Evolutionary conservation across 2,888 invertebrate genomes (phyloP).

Genomic region (Capitulum mitella): DNA sequence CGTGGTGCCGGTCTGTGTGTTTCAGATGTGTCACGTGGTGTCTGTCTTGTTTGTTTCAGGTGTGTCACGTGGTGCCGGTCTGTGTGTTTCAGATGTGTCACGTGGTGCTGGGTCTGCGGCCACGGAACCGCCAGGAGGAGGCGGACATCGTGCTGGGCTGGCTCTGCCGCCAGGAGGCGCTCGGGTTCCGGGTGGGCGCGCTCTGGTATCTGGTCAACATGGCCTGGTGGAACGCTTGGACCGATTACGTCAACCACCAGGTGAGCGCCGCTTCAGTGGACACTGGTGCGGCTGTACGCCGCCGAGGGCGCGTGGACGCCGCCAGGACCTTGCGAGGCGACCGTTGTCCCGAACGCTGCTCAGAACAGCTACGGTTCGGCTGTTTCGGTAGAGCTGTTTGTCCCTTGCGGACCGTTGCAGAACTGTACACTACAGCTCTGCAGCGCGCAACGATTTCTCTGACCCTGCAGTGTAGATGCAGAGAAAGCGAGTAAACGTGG

Average conservation of each 20-base stretch:
- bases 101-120: conserved; percentile 73
- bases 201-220: conserved; percentile 81
- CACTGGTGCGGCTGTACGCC: too few species aligned
- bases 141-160: conserved; percentile 73
- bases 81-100: conserved; percentile 59
- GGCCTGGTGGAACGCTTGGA: conserved; percentile 82
- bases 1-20: background rate
- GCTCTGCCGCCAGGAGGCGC: conserved; percentile 66
- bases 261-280: too few species aligned
- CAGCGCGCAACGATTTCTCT: too few species aligned
- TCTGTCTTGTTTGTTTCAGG: background rate
- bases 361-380: too few species aligned
- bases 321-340: too few species aligned
- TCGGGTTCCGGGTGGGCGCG: conserved; percentile 70
- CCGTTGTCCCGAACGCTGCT: too few species aligned
- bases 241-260: conserved; percentile 54
- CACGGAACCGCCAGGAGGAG: conserved; percentile 72
- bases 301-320: too few species aligned
- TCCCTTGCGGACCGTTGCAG: too few species aligned
- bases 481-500: too few species aligned
- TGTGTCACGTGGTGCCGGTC: background rate
- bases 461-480: too few species aligned
- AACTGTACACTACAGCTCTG: too few species aligned
- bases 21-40: background rate
- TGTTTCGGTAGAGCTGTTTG: too few species aligned